Evolutionary conservation across 2,113 vertebrate genomes (phyloP), one percentile per base, ranked within the genome.

Genomic region (Stigmatopora argus): DNA sequence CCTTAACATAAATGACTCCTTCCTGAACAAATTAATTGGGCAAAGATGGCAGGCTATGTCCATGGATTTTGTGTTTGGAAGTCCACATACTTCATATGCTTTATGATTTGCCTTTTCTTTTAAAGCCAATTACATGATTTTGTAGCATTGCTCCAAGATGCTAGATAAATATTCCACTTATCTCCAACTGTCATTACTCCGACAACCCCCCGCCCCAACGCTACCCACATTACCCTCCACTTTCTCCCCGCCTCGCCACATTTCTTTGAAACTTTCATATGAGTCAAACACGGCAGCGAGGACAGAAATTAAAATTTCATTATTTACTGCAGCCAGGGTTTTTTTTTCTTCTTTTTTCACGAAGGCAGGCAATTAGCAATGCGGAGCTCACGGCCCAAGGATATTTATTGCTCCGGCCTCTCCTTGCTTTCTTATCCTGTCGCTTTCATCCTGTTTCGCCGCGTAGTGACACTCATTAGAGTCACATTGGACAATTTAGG

Each of bases 241-340:
- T 48, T 51, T 67, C 70, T 49, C 41, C 52, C 72, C 74, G 76
- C 66, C 82, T 91, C 78, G 71, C 90, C 93, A 93, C 90, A 93
- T 94, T 93, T 83, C 82, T 83, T 85, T 85, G 84, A 89, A 88
- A 86, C 82, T 73, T 83, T 78, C 66, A 71, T 80, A 79, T 71
- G 55, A 76, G 81, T 77, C 75, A 65, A 67, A 79, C 72, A 76
- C 76, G 64, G 38, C 0, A 26, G 79, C 75, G 47, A 76, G 78
- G 73, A 73, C 66, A 83, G 83, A 85, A 91, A 90, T 91, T 95
- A 95, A 94, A 96, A 94, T 97, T 94, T 93, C 89, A 96, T 96
- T 96, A 96, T 97, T 97, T 91, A 94, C 93, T 91, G 80, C 90
- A 85, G 88, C 90, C 75, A 80, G 23, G 53, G 53, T 14, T 56